Base-by-base conservation (phyloP, 2,888 invertebrate species). In the Plebejus melissa region DNA sequence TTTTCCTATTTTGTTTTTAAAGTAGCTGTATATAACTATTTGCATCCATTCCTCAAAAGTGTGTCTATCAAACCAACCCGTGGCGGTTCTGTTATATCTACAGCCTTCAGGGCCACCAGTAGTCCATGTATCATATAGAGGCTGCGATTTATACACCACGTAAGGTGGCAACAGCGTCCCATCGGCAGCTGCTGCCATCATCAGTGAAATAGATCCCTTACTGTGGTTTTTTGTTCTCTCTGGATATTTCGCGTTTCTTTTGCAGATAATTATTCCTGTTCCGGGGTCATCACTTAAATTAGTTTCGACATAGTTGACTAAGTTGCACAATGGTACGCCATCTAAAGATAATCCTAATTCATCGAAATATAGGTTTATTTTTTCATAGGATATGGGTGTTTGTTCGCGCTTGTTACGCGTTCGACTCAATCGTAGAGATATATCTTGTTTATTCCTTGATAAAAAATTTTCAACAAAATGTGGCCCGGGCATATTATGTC, bases 81-180 rank as follows among this genome's bases (percentile, higher is more conserved):
- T 84, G 74, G 78, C 77, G 2, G 85, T 82, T 0, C 86, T 57
- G 78, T 88, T 89, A 78, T 88, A 92, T 5, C 86, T 74, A 74
- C 83, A 75, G 74, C 82, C 79, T 75, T 71, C 22, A 28, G 88
- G 88, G 9, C 90, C 90, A 74, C 84, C 83, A 78, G 80, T 79
- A 6, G 80, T 83, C 90, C 90, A 92, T 9, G 84, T 82, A 69
- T 83, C 77, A 80, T 84, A 88, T n/a, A 90, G 65, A 76, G 87
- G 75, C 76, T 81, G 80, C 1, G 87, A 81, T 80, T 90, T 91
- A 79, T 90, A 90, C 0, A 88, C 86, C 5, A 89, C 85, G 79
- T 89, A 90, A 38, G 82, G 81, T 5, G 88, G 87, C 46, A 89
- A 78, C 2, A 86, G 36, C 69, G 79, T 77, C 13, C 77, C 74